These are phyloP conservation scores for Drosophila merina DNA, from an alignment of 2,888 invertebrate genomes.

Conservation along the genomic window DNA sequence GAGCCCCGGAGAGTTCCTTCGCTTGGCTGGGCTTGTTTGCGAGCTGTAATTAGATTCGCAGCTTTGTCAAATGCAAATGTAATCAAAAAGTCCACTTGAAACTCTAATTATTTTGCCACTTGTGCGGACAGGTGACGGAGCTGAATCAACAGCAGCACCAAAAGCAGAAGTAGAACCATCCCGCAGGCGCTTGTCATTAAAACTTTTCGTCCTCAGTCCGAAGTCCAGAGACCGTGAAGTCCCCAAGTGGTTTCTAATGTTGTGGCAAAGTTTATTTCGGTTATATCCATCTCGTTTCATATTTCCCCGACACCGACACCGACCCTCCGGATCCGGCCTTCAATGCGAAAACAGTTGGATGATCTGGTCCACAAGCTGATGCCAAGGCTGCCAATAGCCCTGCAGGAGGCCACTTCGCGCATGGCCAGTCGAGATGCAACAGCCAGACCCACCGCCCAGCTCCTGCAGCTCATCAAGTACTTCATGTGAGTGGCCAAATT, in stretches of 20 bases:
- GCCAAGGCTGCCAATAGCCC: slow-evolving; percentile 91
- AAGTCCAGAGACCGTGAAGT: slow-evolving; percentile 29
- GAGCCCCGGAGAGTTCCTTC: background rate
- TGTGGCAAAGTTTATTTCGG: slow-evolving; percentile 51
- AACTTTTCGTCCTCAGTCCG: slow-evolving; percentile 40
- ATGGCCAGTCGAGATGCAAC: slow-evolving; percentile 93
- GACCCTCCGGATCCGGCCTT: background rate
- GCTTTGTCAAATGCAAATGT: slow-evolving; percentile 79
- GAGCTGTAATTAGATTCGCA: slow-evolving; percentile 73
- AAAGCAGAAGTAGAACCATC: slow-evolving; percentile 12
- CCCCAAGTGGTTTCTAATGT: slow-evolving; percentile 56
- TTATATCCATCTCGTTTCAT: slow-evolving; percentile 23
- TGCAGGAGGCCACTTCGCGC: slow-evolving; percentile 94
- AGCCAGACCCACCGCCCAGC: slow-evolving; percentile 94
- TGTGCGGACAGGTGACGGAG: slow-evolving; percentile 64
- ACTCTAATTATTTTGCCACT: slow-evolving; percentile 79
- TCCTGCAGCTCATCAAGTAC: slow-evolving; percentile 94
- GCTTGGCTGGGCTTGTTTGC: slow-evolving; percentile 66
- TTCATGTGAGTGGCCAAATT: slow-evolving; percentile 89
- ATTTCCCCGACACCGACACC: background rate
- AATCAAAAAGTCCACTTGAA: slow-evolving; percentile 80
- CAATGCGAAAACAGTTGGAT: slow-evolving; percentile 87
- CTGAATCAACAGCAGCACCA: slow-evolving; percentile 5
- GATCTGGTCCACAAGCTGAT: slow-evolving; percentile 91
- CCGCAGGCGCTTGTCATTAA: slow-evolving; percentile 47